Percentiles rank a stretch among this genome's conserved stretches.
Conservation (phyloP, 2,888 invertebrate species). For the Leptura quadrifasciata region DNA sequence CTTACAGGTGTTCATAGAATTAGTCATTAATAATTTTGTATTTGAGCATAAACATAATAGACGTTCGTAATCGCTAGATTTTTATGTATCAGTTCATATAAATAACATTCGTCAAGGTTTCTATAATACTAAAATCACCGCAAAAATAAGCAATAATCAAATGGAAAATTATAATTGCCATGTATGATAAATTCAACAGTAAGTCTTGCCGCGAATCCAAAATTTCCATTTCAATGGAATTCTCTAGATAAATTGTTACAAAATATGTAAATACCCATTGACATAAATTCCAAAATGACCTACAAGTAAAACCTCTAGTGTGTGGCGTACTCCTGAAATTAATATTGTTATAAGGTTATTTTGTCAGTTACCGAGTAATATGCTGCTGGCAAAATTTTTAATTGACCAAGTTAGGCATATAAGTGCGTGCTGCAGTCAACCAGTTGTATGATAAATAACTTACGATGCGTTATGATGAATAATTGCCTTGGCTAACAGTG, state of each 20-base stretch:
- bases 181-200: not conserved
- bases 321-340: not conserved
- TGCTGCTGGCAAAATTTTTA: slow-evolving; percentile 23
- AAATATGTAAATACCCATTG: not conserved
- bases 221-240: not conserved
- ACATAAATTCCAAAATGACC: slow-evolving; percentile 1
- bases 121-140: not conserved
- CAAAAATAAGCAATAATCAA: not conserved
- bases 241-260: not conserved
- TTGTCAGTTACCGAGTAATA: slow-evolving; percentile 4
- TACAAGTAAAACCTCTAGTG: not conserved
- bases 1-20: too few species aligned
- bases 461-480: slow-evolving; percentile 23
- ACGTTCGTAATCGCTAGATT: not conserved
- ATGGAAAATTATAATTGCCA: not conserved
- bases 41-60: too few species aligned
- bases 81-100: not conserved
- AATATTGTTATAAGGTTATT: not conserved
- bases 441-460: slow-evolving; percentile 20
- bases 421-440: slow-evolving; percentile 13
- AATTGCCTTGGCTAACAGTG: slow-evolving; percentile 31
- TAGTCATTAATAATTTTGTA: too few species aligned
- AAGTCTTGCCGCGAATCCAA: not conserved
- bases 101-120: not conserved
- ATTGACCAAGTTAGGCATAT: slow-evolving; percentile 2